A percentile compares a stretch with the other conserved stretches of the same genome.
Conservation (phyloP, 2,797 vertebrate genomes). For the Sarcophilus harrisii region DNA sequence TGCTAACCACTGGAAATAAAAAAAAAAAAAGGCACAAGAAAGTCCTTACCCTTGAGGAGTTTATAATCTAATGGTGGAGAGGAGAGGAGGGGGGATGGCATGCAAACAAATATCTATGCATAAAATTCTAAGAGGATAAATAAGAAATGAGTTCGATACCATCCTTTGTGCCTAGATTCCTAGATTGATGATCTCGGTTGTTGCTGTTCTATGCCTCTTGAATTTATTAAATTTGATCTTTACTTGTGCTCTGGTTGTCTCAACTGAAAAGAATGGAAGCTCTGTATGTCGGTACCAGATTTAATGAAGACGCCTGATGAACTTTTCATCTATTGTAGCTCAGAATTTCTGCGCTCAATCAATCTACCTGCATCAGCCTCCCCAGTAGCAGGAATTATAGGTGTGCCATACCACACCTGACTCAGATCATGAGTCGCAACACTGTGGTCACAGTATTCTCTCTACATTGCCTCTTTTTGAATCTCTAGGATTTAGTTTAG, state of each 20-base stretch:
- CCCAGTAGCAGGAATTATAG: not conserved
- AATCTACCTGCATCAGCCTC: not conserved
- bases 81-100: too few species aligned
- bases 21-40: not conserved
- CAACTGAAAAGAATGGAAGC: too few species aligned
- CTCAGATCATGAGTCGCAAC: constrained; percentile 1
- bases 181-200: not conserved
- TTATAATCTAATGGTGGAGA: not conserved
- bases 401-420: not conserved
- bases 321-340: not conserved
- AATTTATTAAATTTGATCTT: too few species aligned
- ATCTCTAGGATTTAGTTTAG: not conserved
- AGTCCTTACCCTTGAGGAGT: not conserved
- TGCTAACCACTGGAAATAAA: not conserved
- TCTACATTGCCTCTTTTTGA: not conserved
- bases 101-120: not conserved
- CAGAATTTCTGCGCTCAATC: not conserved
- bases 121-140: not conserved
- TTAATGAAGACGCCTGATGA: not conserved
- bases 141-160: not conserved
- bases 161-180: not conserved
- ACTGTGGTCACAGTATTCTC: constrained; percentile 49
- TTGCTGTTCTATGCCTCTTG: not conserved
- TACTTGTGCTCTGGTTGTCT: too few species aligned
- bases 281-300: too few species aligned